Evolutionary conservation across 1,140 invertebrate genomes (phyloP).

Genomic region (Drosophila subpulchrella): DNA sequence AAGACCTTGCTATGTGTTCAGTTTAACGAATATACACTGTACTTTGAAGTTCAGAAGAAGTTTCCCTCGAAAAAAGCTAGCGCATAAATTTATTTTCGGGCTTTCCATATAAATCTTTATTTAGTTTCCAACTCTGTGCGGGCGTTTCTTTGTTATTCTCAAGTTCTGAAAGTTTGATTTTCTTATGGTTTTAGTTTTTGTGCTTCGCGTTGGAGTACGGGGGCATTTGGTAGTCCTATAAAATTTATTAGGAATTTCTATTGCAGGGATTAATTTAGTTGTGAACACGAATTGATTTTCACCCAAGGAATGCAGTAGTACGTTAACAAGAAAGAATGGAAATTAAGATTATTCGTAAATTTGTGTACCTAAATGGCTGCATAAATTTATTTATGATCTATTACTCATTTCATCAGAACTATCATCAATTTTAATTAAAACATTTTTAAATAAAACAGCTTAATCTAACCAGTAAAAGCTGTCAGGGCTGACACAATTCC

Average conservation of each 20-base stretch:
- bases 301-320: no score
- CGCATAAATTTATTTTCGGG: slow-evolving; percentile 4
- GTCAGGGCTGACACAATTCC: slow-evolving; percentile 17
- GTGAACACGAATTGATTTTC: neutral
- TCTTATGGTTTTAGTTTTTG: neutral
- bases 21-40: neutral
- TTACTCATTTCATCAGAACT: neutral
- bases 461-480: neutral
- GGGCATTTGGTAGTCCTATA: neutral
- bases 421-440: neutral
- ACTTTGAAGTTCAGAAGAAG: neutral
- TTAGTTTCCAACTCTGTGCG: slow-evolving; percentile 11
- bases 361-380: neutral
- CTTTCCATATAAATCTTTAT: slow-evolving; percentile 22
- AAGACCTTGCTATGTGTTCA: neutral
- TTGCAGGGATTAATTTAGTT: slow-evolving; percentile 1
- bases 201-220: neutral
- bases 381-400: neutral
- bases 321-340: neutral
- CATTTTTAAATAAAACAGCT: neutral
- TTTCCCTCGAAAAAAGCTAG: neutral
- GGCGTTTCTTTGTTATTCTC: slow-evolving; percentile 12
- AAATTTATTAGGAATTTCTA: slow-evolving; percentile 10
- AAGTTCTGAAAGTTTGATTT: slow-evolving; percentile 4
- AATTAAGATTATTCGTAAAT: neutral